phyloP scores from a whole-genome alignment of 2,113 vertebrate species.

The Crypturellus undulatus region DNA sequence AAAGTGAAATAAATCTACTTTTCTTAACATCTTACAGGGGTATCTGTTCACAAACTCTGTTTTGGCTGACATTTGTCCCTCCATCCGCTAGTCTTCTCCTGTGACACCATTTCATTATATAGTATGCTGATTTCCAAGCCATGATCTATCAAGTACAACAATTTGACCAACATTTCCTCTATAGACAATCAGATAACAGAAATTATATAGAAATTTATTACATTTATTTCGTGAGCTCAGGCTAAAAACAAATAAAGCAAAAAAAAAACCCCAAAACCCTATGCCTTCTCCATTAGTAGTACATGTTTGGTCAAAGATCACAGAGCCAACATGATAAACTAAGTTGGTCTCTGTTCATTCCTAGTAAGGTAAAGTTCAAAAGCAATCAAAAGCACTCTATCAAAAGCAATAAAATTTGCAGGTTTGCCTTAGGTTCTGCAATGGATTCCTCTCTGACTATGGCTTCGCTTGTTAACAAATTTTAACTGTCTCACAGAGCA shows the following conservation, averaged over 20 bases:
- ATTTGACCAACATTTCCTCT: background rate
- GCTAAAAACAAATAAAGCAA: background rate
- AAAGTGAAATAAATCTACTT: background rate
- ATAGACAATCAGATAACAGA: background rate
- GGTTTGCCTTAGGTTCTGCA: background rate
- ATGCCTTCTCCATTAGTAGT: background rate
- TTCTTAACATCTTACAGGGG: background rate
- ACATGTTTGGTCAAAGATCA: background rate
- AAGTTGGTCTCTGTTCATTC: background rate
- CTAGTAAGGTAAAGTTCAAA: background rate
- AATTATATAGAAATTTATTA: background rate
- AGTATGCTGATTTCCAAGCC: background rate
- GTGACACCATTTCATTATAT: background rate
- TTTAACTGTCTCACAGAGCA: background rate
- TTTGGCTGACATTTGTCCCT: background rate
- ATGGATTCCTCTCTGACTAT: background rate
- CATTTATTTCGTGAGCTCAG: background rate
- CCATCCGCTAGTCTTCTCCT: background rate
- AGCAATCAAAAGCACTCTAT: background rate
- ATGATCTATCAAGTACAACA: background rate
- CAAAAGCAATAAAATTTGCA: background rate
- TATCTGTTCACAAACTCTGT: background rate
- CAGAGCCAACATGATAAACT: background rate
- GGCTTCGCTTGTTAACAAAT: background rate
- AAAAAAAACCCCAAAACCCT: rapidly evolving